Conservation (phyloP, 2,113 vertebrate genomes). For the Motacilla alba region DNA sequence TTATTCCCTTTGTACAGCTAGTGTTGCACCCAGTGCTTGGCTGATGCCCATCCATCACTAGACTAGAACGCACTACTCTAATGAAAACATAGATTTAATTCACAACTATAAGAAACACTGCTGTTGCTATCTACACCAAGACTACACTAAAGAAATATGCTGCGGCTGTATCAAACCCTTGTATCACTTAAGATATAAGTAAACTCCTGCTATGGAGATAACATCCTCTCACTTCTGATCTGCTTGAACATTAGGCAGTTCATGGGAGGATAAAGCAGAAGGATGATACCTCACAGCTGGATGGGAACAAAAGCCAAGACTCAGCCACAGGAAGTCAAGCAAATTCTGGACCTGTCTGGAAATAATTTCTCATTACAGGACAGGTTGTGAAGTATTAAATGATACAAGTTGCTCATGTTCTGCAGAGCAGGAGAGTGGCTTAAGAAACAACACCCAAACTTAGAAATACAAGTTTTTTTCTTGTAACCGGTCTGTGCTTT, state of each 20-base stretch:
- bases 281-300: conserved; percentile 10
- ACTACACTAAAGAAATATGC: background rate
- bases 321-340: background rate
- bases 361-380: background rate
- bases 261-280: background rate
- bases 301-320: background rate
- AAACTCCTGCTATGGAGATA: background rate
- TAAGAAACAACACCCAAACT: background rate
- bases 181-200: background rate
- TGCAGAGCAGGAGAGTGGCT: background rate
- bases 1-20: background rate
- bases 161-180: background rate
- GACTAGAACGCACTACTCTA: background rate
- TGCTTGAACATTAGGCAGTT: background rate
- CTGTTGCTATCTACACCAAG: background rate
- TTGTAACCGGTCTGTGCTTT: background rate
- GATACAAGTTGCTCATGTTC: background rate
- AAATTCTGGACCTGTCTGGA: background rate
- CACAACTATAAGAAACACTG: background rate
- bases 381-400: background rate
- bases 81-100: background rate
- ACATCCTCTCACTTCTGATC: background rate
- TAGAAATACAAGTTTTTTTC: background rate
- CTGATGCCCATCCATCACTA: background rate
- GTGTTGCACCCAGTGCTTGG: background rate